Evolutionary conservation across 2,888 invertebrate species (phyloP).

Genomic region (Apamea crenata): DNA sequence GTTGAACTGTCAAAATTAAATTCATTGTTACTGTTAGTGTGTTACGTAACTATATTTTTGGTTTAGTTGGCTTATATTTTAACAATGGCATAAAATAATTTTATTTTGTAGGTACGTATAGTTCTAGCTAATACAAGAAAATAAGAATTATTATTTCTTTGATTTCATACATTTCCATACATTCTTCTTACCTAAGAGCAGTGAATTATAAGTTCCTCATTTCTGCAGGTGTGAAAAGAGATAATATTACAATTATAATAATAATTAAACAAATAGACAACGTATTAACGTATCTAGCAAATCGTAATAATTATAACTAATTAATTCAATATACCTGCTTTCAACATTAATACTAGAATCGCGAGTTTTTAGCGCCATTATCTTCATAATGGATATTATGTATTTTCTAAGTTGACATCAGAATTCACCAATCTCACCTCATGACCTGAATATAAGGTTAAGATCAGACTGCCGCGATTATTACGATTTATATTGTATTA

Average conservation of each 20-base stretch:
- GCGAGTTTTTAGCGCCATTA: constrained; percentile 46
- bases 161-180: too few species aligned
- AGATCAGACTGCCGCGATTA: constrained; percentile 4
- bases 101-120: background rate
- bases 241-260: background rate
- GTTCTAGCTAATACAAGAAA: background rate
- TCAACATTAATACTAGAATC: constrained; percentile 25
- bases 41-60: too few species aligned
- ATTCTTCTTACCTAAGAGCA: too few species aligned
- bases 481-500: background rate
- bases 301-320: constrained; percentile 30
- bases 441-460: constrained; percentile 53
- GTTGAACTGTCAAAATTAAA: too few species aligned
- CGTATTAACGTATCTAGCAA: constrained; percentile 18
- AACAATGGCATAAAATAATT: background rate
- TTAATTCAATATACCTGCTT: constrained; percentile 47
- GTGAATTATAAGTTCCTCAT: too few species aligned
- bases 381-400: constrained; percentile 35
- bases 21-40: too few species aligned
- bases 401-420: constrained; percentile 63
- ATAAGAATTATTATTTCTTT: background rate
- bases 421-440: constrained; percentile 56
- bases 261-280: constrained; percentile 41
- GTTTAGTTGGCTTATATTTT: background rate
- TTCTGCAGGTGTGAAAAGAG: background rate